Evolutionary conservation across 2,113 vertebrate species (phyloP).

Genomic region (western clawed frog (Xenopus tropicalis)): DNA sequence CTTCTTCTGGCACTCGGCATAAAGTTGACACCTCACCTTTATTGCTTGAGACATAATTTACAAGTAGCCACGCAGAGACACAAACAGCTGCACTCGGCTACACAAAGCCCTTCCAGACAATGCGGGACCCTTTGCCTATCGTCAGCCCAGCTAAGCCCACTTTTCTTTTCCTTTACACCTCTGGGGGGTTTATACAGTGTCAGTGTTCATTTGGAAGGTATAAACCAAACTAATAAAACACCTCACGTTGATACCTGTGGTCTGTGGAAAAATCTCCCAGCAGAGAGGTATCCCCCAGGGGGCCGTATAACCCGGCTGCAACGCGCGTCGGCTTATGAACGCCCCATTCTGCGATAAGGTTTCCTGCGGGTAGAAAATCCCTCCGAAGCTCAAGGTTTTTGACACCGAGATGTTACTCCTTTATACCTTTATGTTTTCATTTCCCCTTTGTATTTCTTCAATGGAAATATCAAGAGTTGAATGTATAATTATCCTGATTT

Average conservation of each 20-base stretch:
- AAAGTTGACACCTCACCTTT: conserved; percentile 33
- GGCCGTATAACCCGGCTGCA: not conserved
- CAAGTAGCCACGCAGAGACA: conserved; percentile 30
- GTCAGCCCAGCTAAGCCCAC: conserved; percentile 17
- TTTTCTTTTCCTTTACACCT: conserved; percentile 9
- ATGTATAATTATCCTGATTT: no score
- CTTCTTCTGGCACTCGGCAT: conserved; percentile 26
- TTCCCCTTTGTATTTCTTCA: no score
- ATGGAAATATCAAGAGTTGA: no score
- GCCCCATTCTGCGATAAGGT: not conserved
- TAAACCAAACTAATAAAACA: conserved; percentile 39
- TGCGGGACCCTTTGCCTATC: not conserved
- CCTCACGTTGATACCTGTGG: conserved; percentile 17
- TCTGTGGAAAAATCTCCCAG: not conserved
- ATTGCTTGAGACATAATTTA: conserved; percentile 36
- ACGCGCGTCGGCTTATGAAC: not conserved
- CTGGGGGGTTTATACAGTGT: conserved; percentile 12
- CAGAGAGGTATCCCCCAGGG: not conserved
- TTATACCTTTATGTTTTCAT: no score
- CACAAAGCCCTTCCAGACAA: conserved; percentile 16
- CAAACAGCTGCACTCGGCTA: conserved; percentile 29
- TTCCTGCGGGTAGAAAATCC: not conserved
- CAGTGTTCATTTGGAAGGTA: conserved; percentile 36
- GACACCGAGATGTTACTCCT: no score
- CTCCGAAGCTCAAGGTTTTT: no score